Percentiles rank a stretch among this genome's conserved stretches.
Evolutionary conservation across 2,113 vertebrate genomes (phyloP).

Genomic region (Aegypius monachus): DNA sequence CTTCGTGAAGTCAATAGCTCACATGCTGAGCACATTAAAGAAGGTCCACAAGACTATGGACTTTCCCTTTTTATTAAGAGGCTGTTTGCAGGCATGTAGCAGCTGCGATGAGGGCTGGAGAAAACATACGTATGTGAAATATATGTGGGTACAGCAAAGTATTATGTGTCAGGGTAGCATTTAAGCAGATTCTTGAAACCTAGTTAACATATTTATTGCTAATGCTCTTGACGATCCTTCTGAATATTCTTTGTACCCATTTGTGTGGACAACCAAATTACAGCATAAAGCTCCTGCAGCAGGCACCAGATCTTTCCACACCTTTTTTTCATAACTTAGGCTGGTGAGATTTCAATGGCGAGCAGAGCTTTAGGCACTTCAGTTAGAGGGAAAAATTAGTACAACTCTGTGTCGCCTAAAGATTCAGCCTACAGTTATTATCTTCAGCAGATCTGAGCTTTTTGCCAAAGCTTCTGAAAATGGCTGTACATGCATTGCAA

Average conservation of each 20-base stretch:
- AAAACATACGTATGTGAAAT: neutral
- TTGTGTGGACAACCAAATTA: neutral
- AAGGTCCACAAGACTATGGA: neutral
- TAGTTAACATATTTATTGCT: neutral
- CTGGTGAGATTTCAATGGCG: neutral
- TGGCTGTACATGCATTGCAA: neutral
- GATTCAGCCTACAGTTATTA: neutral
- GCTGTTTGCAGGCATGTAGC: neutral
- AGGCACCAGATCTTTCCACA: neutral
- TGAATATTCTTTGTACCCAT: neutral
- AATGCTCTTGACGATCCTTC: neutral
- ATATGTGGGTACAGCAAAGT: neutral
- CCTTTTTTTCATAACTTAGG: neutral
- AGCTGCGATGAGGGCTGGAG: neutral
- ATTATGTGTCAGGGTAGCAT: neutral
- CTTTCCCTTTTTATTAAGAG: constrained; percentile 17
- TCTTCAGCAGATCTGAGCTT: neutral
- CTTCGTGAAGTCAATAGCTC: neutral
- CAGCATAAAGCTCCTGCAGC: neutral
- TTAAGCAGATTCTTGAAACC: neutral
- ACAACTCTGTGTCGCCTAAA: neutral
- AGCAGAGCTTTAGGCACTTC: neutral
- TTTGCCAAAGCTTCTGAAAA: constrained; percentile 12
- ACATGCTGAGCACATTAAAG: neutral
- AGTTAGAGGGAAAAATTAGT: neutral